phyloP scores from a whole-genome alignment of 1,140 invertebrate genomes.

The Diachasma alloeum region DNA sequence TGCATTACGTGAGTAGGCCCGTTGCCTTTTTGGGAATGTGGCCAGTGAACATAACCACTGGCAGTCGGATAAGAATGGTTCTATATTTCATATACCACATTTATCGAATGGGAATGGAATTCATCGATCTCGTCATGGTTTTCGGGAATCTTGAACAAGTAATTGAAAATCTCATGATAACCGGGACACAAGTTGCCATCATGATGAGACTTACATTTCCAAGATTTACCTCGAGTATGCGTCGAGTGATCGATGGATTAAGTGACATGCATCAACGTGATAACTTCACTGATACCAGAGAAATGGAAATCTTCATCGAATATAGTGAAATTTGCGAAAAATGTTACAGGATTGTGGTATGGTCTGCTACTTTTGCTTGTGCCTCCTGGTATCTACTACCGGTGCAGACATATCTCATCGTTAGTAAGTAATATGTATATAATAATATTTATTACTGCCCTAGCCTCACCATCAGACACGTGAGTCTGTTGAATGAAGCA shows the following conservation, averaged over 20 bases:
- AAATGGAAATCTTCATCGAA: constrained; percentile 6
- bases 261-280: neutral
- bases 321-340: neutral
- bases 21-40: neutral
- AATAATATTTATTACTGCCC: neutral
- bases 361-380: neutral
- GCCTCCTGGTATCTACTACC: constrained; percentile 9
- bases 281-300: neutral
- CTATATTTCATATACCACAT: neutral
- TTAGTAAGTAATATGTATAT: neutral
- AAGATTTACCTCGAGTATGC: neutral
- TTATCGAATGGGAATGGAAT: neutral
- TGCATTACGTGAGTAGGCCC: neutral
- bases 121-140: constrained; percentile 18
- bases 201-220: neutral
- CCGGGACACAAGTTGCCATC: neutral
- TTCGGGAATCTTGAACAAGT: constrained; percentile 19
- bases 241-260: neutral
- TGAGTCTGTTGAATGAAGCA: no score
- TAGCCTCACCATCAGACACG: no score
- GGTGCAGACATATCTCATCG: neutral
- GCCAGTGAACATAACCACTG: neutral
- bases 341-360: neutral
- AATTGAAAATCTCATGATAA: constrained; percentile 24
- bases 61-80: neutral